Evolutionary conservation across 2,888 invertebrate species (phyloP), one percentile per base, ranked within the genome.

Genomic region (Deilephila elpenor): DNA sequence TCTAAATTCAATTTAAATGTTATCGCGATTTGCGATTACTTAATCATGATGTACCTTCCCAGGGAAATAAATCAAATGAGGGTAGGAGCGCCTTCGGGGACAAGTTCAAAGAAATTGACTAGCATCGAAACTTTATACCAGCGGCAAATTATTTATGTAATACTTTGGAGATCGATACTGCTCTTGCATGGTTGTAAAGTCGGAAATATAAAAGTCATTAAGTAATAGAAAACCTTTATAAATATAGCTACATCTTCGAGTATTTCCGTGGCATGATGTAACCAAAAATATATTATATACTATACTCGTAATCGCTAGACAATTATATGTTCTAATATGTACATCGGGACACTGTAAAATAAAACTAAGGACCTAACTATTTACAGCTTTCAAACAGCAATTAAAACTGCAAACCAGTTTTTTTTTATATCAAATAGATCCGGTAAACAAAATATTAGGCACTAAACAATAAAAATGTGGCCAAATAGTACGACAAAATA

Each of bases 1-100:
- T 75, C 25, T 53, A 64, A 73, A 76, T 77, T 75, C 67, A 67
- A 25, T 78, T 78, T 73, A 62, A 77, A 70, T 77, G 74, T 67
- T 67, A 51, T 67, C 67, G 67, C 64, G 51, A 67, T 37, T 62
- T 34, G 62, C 34, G 62, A 53, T 74, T 76, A 34, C 74, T 67
- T 67, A 67, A 56, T 64, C 71, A 71, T 71, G 53, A 59, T 32
- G 67, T 67, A 51, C 64, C 37, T 44, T 44, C 51, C 60, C 11
- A 25, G 25, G 44, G 51, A 67, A 51, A 67, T 67, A 67, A 67
- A 67, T 67, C 44, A 67, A 64, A 20, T 14, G 51, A 34, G 62
- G 34, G 62, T 37, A 51, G 56, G 56, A 56, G n/a, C 37, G 34
- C 64, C 17, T 19, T 32, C n/a, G 19, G 37, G 37, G 20, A 61